These are phyloP conservation scores for Hippotragus niger DNA, from an alignment of 2,113 vertebrate species.

Conservation along the genomic window DNA sequence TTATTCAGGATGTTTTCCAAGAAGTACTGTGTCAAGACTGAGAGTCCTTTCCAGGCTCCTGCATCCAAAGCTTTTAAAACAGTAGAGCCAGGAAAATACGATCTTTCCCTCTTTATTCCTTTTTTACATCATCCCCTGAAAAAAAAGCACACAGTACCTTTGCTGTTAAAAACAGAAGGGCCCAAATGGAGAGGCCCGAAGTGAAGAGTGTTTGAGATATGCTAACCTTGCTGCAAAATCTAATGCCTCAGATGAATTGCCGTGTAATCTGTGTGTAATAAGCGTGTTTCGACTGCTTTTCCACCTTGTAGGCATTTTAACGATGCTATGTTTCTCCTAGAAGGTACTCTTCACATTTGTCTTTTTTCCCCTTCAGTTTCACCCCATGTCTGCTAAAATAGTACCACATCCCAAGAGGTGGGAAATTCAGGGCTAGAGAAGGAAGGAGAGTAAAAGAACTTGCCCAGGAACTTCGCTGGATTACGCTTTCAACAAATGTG, in stretches of 20 bases:
- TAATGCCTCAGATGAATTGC: background rate
- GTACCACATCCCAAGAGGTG: background rate
- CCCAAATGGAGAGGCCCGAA: background rate
- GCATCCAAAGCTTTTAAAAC: background rate
- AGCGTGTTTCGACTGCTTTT: background rate
- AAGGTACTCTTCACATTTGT: background rate
- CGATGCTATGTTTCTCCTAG: background rate
- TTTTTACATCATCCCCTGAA: background rate
- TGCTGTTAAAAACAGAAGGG: background rate
- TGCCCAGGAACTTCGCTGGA: rapidly evolving
- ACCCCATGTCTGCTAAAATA: background rate
- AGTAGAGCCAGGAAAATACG: background rate
- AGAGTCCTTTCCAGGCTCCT: background rate
- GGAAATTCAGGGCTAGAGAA: background rate
- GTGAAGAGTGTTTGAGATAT: background rate
- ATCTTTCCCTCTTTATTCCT: background rate
- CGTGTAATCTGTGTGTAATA: background rate
- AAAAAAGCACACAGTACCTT: background rate
- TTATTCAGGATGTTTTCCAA: conserved; percentile 34
- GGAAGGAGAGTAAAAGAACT: no score
- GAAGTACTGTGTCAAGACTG: background rate
- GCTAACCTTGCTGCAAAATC: background rate
- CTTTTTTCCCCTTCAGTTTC: background rate
- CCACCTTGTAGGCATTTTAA: background rate
- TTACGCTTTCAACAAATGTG: background rate